Conservation (phyloP, 2,113 vertebrate species). For the Lathamus discolor region DNA sequence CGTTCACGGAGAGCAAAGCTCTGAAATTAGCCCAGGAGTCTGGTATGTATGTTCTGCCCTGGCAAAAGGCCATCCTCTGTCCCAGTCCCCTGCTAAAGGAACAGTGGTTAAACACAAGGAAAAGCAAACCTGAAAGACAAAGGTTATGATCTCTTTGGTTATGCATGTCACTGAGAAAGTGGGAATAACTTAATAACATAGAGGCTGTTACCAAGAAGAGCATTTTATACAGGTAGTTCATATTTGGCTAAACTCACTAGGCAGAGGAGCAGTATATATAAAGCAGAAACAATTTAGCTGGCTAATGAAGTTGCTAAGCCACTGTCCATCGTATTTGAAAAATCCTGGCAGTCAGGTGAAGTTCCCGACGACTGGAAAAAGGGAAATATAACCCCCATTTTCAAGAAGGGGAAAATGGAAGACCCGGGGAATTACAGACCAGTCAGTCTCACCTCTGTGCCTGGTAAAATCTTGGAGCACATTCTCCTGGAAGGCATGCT, state of each 20-base stretch:
- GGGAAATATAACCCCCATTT: too few species aligned
- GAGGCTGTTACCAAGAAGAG: background rate
- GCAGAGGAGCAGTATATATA: background rate
- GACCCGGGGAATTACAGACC: too few species aligned
- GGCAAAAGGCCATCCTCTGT: background rate
- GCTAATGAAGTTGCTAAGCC: too few species aligned
- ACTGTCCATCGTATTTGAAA: too few species aligned
- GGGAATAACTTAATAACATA: background rate
- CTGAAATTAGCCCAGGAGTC: slow-evolving; percentile 83
- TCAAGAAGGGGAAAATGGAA: too few species aligned
- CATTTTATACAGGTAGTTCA: background rate
- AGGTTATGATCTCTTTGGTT: background rate
- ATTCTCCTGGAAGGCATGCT: too few species aligned
- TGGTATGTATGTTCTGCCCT: slow-evolving; percentile 67
- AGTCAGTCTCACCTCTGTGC: too few species aligned
- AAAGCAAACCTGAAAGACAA: background rate
- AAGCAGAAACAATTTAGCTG: background rate
- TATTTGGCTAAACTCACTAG: background rate
- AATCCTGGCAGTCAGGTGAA: too few species aligned
- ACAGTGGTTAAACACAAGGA: background rate
- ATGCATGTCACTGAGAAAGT: background rate
- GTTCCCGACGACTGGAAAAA: too few species aligned
- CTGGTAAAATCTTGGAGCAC: too few species aligned
- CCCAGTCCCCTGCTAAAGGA: background rate
- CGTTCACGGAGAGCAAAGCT: slow-evolving; percentile 88